These are phyloP conservation scores for Zaprionus gabonicus DNA, from an alignment of 1,140 invertebrate species.

Conservation along the genomic window DNA sequence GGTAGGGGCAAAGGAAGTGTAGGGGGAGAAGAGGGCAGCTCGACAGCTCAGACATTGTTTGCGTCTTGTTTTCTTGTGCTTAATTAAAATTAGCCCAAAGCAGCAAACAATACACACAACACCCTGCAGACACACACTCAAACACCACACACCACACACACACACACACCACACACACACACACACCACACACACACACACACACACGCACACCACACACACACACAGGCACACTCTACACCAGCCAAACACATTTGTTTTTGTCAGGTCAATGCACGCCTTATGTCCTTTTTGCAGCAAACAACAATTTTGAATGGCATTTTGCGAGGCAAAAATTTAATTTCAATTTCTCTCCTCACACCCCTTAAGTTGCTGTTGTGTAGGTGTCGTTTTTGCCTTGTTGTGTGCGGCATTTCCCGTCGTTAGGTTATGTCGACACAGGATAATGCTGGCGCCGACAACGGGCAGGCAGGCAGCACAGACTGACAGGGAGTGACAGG, in stretches of 20 bases:
- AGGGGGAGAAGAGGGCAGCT: not conserved
- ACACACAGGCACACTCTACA: slow-evolving; percentile 8
- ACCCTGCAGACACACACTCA: slow-evolving; percentile 11
- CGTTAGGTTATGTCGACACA: slow-evolving; percentile 50
- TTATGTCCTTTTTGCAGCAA: slow-evolving; percentile 53
- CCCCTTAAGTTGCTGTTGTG: not conserved
- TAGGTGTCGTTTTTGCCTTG: slow-evolving; percentile 8
- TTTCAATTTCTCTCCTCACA: slow-evolving; percentile 56
- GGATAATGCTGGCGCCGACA: slow-evolving; percentile 57
- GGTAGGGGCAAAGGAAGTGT: not conserved
- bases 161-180: slow-evolving; percentile 4
- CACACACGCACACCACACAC: not conserved
- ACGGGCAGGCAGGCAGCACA: slow-evolving; percentile 8
- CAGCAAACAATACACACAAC: slow-evolving; percentile 31
- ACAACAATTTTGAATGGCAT: slow-evolving; percentile 57
- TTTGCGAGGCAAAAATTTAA: slow-evolving; percentile 64
- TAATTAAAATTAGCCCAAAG: slow-evolving; percentile 74
- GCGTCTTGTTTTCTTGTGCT: slow-evolving; percentile 34
- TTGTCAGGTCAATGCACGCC: slow-evolving; percentile 49
- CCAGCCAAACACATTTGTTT: slow-evolving; percentile 18
- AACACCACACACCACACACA: slow-evolving; percentile 28
- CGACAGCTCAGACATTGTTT: slow-evolving; percentile 32
- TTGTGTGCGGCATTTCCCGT: slow-evolving; percentile 57
- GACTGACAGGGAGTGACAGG: slow-evolving; percentile 26
- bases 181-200: slow-evolving; percentile 24